phyloP scores from a whole-genome alignment of 2,888 invertebrate species.

The Cheilosia vulpina region DNA sequence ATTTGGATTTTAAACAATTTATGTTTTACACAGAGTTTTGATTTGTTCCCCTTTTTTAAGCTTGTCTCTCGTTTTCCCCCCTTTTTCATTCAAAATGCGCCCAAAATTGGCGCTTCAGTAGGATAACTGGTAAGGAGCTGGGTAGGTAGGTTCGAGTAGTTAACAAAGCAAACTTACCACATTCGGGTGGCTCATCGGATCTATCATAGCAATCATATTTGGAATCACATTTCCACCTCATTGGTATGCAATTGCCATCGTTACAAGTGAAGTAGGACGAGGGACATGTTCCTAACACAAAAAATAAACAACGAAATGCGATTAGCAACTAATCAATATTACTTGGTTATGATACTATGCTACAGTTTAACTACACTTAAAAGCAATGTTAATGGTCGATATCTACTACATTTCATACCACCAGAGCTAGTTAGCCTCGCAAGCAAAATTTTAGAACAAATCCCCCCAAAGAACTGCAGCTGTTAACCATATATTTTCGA shows the following conservation, averaged over 20 bases:
- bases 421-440: too few species aligned
- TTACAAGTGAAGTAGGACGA: constrained; percentile 81
- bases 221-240: constrained; percentile 86
- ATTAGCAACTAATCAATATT: neutral
- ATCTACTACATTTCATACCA: too few species aligned
- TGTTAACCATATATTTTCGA: too few species aligned
- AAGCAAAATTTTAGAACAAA: too few species aligned
- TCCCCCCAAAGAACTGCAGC: too few species aligned
- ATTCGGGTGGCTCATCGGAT: constrained; percentile 86
- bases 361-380: neutral
- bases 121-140: neutral
- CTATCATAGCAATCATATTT: constrained; percentile 86
- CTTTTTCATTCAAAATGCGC: too few species aligned
- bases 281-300: constrained; percentile 79
- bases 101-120: too few species aligned
- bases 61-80: too few species aligned
- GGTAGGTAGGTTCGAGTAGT: neutral
- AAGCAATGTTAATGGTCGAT: too few species aligned
- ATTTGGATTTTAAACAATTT: too few species aligned
- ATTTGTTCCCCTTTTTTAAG: too few species aligned
- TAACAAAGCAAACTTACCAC: constrained; percentile 82
- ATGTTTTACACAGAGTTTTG: too few species aligned
- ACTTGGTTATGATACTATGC: neutral
- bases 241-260: constrained; percentile 86
- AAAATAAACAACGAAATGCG: constrained; percentile 11